Evolutionary conservation across 1,140 invertebrate genomes (phyloP).

Genomic region (Globodera ellingtonae): DNA sequence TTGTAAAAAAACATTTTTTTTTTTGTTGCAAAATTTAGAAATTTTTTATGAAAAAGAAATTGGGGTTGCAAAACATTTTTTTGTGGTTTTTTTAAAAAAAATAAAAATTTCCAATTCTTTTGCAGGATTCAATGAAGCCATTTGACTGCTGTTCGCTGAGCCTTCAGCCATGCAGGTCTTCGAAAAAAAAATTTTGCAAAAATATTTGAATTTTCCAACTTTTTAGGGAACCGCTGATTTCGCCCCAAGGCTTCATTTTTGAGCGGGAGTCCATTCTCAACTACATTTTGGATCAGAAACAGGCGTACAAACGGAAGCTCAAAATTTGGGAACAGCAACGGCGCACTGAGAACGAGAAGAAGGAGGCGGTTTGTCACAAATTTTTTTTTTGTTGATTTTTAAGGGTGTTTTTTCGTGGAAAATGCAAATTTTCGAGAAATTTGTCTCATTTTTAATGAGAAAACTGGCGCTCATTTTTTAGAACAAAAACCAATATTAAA

Average conservation of each 20-base stretch:
- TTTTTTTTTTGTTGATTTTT: too few relatives aligned
- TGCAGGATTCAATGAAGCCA: constrained; percentile 85
- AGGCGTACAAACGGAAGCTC: constrained; percentile 82
- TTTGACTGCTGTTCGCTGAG: constrained; percentile 98
- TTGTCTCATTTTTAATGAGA: too few relatives aligned
- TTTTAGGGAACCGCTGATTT: constrained; percentile 66
- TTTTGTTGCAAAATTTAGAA: too few relatives aligned
- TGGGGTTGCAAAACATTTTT: too few relatives aligned
- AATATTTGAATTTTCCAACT: constrained; percentile 7
- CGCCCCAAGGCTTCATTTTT: constrained; percentile 88
- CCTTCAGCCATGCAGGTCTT: constrained; percentile 83
- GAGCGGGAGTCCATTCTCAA: constrained; percentile 96
- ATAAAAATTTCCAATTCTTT: not conserved
- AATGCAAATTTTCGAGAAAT: too few relatives aligned
- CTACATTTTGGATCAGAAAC: constrained; percentile 93
- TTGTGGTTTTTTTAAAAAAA: too few relatives aligned
- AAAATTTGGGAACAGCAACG: constrained; percentile 88
- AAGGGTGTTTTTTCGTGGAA: too few relatives aligned
- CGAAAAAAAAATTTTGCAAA: constrained; percentile 6
- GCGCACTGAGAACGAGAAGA: constrained; percentile 53
- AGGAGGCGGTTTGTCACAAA: constrained; percentile 31
- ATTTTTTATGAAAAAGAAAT: too few relatives aligned
- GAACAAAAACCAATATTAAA: too few relatives aligned
- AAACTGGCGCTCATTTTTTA: too few relatives aligned
- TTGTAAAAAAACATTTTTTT: too few relatives aligned